Percentiles rank a stretch among this genome's conserved stretches.
Evolutionary conservation across 2,113 vertebrate species (phyloP).

Genomic region (Stercorarius parasiticus): DNA sequence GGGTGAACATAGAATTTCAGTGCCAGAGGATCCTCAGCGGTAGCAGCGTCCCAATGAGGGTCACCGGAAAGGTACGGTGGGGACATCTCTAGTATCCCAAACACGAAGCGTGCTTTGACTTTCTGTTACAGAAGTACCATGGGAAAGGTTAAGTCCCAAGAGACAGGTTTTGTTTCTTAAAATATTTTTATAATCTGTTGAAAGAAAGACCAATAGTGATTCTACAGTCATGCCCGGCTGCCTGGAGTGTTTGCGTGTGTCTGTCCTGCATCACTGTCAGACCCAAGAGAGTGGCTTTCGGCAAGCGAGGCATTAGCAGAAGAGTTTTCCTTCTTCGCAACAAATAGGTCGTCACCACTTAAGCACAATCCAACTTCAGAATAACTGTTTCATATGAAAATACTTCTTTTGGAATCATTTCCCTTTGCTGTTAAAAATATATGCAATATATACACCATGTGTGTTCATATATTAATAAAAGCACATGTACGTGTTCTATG

Average conservation of each 20-base stretch:
- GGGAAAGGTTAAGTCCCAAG: not conserved
- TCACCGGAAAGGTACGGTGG: accelerated
- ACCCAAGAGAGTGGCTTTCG: not conserved
- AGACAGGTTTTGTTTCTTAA: not conserved
- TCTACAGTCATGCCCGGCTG: not conserved
- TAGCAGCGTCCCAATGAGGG: not conserved
- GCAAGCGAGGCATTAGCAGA: not conserved
- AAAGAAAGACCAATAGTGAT: not conserved
- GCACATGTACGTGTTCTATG: accelerated
- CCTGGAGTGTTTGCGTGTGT: not conserved
- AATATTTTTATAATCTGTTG: not conserved
- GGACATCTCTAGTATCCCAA: not conserved
- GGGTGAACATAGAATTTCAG: not conserved
- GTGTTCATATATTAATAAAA: not conserved
- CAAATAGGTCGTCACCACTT: not conserved
- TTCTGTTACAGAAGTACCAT: not conserved
- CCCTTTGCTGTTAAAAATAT: not conserved
- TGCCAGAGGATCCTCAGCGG: not conserved
- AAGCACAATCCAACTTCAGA: not conserved
- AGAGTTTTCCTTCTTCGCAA: not conserved
- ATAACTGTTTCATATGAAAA: not conserved
- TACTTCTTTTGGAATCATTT: not conserved
- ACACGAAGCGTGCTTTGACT: not conserved
- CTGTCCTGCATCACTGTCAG: not conserved
- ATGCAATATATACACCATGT: not conserved